These are phyloP conservation scores for Lissonota sp. DNA, from an alignment of 2,888 invertebrate species.

Conservation along the genomic window DNA sequence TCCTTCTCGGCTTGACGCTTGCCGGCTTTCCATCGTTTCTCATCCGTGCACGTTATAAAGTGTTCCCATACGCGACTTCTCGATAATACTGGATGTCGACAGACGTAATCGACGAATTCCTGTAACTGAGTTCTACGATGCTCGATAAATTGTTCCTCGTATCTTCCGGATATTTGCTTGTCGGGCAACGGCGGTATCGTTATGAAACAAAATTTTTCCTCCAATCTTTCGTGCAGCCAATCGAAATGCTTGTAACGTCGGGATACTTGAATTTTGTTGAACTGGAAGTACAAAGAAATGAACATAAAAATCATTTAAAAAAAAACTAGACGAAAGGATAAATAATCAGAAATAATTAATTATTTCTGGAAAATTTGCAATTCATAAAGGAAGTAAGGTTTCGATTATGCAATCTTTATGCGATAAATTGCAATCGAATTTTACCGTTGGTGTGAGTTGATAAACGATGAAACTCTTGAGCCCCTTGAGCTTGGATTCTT, in stretches of 20 bases:
- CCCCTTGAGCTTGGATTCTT: constrained; percentile 98
- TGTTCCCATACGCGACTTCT: constrained; percentile 97
- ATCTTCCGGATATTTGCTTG: constrained; percentile 98
- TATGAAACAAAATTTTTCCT: constrained; percentile 96
- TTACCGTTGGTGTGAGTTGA: constrained; percentile 95
- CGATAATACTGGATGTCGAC: constrained; percentile 97
- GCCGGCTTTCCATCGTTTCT: constrained; percentile 98
- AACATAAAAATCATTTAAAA: background rate
- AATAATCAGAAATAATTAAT: no score
- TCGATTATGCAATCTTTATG: no score
- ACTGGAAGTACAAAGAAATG: constrained; percentile 83
- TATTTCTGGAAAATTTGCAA: no score
- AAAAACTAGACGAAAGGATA: background rate
- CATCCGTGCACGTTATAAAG: constrained; percentile 98
- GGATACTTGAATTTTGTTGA: constrained; percentile 96
- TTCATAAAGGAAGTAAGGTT: no score
- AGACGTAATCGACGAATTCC: constrained; percentile 98
- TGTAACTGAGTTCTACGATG: constrained; percentile 97
- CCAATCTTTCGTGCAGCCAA: constrained; percentile 97
- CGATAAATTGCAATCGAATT: background rate
- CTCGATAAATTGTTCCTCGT: constrained; percentile 98
- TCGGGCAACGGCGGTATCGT: constrained; percentile 99
- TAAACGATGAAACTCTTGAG: constrained; percentile 99
- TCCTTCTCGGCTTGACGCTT: constrained; percentile 98
- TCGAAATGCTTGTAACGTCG: constrained; percentile 99